Base-by-base conservation (phyloP, 2,113 vertebrate species). In the Chaetura pelagica region DNA sequence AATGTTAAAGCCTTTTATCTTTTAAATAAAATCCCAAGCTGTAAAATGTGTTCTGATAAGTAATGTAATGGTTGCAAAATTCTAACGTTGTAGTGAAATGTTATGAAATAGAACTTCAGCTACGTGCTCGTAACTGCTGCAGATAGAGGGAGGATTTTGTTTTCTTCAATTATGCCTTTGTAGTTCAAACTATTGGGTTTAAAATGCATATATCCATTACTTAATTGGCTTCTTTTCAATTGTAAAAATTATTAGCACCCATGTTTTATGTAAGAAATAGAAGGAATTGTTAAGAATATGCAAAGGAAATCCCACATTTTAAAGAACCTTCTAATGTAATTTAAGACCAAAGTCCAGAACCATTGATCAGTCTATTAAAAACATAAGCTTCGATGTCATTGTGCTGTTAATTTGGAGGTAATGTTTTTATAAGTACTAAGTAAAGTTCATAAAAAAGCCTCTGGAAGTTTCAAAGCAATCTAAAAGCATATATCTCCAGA, bases 1-100 rank as follows among this genome's bases (percentile, higher is more conserved):
- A 89, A n/a, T 58, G 92, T 92, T 97, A 88, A 95, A 96, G 96
- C 48, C 74, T 92, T 85, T 81, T 88, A 40, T 95, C 10, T 96
- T 95, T 95, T 93, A 95, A 94, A 90, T 97, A 96, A 96, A 96
- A 95, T 95, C 96, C 94, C 95, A 94, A 95, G 79, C 90, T 97
- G 95, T 96, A 96, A 94, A 96, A 86, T 89, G 79, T 62, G 69
- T 96, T 97, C 96, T 48, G 61, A 68, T 91, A 83, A 93, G 72
- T 91, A 96, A 92, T 94, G 94, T 97, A 93, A 94, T 86, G 93
- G 89, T 96, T 95, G 46, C 95, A 93, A 97, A 97, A 97, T 96
- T 96, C 89, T 91, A 89, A 44, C 52, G 22, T 96, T 22, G 48
- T 83, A 96, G 94, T 97, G 91, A 97, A 96, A 90, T 95, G 38